Evolutionary conservation across 2,113 vertebrate species (phyloP), one percentile per base, ranked within the genome.

Genomic region (Pandion haliaetus): DNA sequence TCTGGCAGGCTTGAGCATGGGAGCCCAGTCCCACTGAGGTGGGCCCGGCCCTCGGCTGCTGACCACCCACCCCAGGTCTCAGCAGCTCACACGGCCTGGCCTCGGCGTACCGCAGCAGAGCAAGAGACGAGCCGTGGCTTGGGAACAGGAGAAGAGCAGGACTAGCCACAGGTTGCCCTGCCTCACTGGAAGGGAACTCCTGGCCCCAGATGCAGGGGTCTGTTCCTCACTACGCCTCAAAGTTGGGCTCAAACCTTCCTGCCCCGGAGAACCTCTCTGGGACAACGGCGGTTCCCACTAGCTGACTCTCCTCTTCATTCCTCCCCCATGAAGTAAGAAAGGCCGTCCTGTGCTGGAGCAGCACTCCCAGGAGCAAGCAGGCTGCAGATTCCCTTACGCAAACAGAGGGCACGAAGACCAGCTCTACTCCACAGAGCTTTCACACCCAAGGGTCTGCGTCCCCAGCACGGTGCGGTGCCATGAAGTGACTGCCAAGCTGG

Each of bases 1-100:
- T 5, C 61, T 15, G 7, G 0, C 14, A 14, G 62, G 26, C 21
- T 10, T 1, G 4, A 77, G 62, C 72, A 58, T 3, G 1, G 0
- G 17, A 40, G 4, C 32, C 32, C 8, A 5, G 40, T 40, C 34
- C 24, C 47, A 4, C 8, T 0, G 2, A 52, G 65, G 14, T 1
- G 25, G 38, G 25, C 38, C 42, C 5, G 2, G 26, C n/a, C 2
- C 17, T 25, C 5, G 1, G 58, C 6, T 34, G 57, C 16, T 47
- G 26, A 29, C 4, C 58, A 8, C 38, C 20, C 52, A 10, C 31
- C 2, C 2, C 34, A 28, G 63, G 45, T 19, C 52, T 25, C 69
- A 12, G 17, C 52, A 44, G 52, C 28, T 79, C 25, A 9, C 59
- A 19, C 2, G 5, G 61, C 32, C 69, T 24, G 57, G 26, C 36